Conservation (phyloP, 2,888 invertebrate species). For the Ethmia dodecea region DNA sequence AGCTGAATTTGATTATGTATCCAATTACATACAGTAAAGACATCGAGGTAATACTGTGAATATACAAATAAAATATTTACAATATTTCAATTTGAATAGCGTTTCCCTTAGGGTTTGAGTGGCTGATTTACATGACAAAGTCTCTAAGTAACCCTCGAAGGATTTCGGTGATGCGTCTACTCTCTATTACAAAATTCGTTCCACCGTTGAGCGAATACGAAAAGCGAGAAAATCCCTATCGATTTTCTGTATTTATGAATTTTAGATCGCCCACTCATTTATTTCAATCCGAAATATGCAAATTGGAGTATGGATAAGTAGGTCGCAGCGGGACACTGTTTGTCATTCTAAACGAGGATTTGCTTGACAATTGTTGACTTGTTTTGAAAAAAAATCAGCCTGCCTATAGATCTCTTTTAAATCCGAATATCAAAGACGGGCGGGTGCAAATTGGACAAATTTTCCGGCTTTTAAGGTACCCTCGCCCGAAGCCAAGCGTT, state of each 20-base stretch:
- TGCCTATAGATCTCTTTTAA: conserved; percentile 38
- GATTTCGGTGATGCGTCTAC: conserved; percentile 35
- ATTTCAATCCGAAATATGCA: conserved; percentile 17
- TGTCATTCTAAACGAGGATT: too few relatives aligned
- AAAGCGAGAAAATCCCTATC: conserved; percentile 22
- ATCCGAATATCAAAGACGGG: conserved; percentile 48
- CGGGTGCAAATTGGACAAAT: conserved; percentile 51
- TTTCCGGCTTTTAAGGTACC: conserved; percentile 54
- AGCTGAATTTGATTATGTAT: too few relatives aligned
- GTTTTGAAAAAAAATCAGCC: too few relatives aligned
- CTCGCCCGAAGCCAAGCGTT: too few relatives aligned
- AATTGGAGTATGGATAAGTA: conserved; percentile 7
- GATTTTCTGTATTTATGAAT: conserved; percentile 27
- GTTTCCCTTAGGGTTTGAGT: conserved; percentile 47
- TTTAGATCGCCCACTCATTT: conserved; percentile 24
- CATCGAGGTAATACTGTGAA: conserved; percentile 29
- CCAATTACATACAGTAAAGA: too few relatives aligned
- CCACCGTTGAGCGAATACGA: conserved; percentile 17
- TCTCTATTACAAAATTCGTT: conserved; percentile 17
- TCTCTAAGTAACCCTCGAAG: conserved; percentile 50
- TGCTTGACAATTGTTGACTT: too few relatives aligned
- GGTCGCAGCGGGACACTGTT: too few relatives aligned
- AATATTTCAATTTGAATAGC: conserved; percentile 57
- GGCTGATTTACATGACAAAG: conserved; percentile 71
- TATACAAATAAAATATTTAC: conserved; percentile 55